Evolutionary conservation across 2,113 vertebrate species (phyloP).

Genomic region (Oncorhynchus masou): DNA sequence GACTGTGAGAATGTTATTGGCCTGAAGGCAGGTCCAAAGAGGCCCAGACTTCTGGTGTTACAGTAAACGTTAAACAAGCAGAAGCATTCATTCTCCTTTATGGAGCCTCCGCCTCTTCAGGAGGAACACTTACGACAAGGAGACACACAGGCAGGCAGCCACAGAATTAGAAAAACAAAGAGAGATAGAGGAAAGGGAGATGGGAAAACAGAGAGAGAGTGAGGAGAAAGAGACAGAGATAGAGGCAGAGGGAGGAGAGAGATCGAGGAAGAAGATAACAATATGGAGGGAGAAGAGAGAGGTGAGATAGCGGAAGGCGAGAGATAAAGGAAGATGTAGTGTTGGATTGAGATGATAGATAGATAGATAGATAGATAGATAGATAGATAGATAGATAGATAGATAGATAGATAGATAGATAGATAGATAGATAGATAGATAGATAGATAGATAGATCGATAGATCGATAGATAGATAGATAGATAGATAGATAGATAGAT

Average conservation of each 20-base stretch:
- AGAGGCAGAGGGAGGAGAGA: not conserved
- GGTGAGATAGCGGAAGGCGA: too few relatives aligned
- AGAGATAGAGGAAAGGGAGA: not conserved
- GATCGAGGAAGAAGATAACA: not conserved
- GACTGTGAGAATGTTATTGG: too few relatives aligned
- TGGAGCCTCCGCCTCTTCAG: conserved; percentile 13
- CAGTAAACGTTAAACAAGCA: conserved; percentile 48
- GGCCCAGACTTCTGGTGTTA: not conserved
- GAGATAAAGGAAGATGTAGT: not conserved
- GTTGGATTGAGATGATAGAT: not conserved
- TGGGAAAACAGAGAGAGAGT: not conserved
- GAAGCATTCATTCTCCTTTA: conserved; percentile 56
- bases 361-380: too few relatives aligned
- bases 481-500: too few relatives aligned
- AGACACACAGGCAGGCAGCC: conserved; percentile 15
- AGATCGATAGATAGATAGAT: too few relatives aligned
- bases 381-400: too few relatives aligned
- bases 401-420: too few relatives aligned
- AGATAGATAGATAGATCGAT: too few relatives aligned
- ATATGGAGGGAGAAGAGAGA: conserved; percentile 14
- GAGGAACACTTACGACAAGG: conserved; percentile 26
- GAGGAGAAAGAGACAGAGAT: not conserved
- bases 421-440: too few relatives aligned
- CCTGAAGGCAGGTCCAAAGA: too few relatives aligned
- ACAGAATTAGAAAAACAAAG: not conserved